These are phyloP conservation scores for Vanessa tameamea DNA, from an alignment of 1,140 invertebrate genomes.

Conservation along the genomic window DNA sequence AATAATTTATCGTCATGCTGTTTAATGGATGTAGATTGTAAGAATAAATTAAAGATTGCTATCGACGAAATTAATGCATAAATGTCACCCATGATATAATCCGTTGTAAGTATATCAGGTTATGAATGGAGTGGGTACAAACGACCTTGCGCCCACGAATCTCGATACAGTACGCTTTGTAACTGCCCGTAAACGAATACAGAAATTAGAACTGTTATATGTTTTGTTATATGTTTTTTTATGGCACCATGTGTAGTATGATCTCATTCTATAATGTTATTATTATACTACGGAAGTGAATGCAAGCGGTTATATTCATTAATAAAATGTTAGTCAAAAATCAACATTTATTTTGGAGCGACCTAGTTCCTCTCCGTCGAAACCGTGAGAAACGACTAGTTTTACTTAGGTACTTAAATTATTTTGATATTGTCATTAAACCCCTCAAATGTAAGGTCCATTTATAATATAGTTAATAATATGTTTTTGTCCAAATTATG, in stretches of 20 bases:
- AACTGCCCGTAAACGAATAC: slow-evolving; percentile 11
- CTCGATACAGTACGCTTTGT: slow-evolving; percentile 23
- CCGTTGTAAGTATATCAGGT: slow-evolving; percentile 18
- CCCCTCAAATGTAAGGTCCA: too few relatives aligned
- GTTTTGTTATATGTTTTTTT: neutral
- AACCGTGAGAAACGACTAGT: too few relatives aligned
- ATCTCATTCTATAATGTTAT: too few relatives aligned
- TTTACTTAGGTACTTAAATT: too few relatives aligned
- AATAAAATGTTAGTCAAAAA: too few relatives aligned
- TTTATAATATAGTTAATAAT: too few relatives aligned
- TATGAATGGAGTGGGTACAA: slow-evolving; percentile 24
- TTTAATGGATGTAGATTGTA: slow-evolving; percentile 9
- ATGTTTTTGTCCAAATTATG: too few relatives aligned
- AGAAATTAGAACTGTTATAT: neutral
- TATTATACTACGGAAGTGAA: too few relatives aligned
- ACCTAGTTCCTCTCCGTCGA: too few relatives aligned
- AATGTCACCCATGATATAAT: slow-evolving; percentile 24
- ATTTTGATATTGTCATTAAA: too few relatives aligned
- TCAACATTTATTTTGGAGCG: too few relatives aligned
- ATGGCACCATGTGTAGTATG: neutral
- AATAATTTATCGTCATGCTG: neutral
- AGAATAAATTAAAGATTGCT: slow-evolving; percentile 26
- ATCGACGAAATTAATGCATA: slow-evolving; percentile 22
- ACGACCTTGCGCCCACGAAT: slow-evolving; percentile 24
- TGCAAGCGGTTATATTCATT: too few relatives aligned